phyloP scores from a whole-genome alignment of 2,113 vertebrate species.

The Sylvilagus bachmani region DNA sequence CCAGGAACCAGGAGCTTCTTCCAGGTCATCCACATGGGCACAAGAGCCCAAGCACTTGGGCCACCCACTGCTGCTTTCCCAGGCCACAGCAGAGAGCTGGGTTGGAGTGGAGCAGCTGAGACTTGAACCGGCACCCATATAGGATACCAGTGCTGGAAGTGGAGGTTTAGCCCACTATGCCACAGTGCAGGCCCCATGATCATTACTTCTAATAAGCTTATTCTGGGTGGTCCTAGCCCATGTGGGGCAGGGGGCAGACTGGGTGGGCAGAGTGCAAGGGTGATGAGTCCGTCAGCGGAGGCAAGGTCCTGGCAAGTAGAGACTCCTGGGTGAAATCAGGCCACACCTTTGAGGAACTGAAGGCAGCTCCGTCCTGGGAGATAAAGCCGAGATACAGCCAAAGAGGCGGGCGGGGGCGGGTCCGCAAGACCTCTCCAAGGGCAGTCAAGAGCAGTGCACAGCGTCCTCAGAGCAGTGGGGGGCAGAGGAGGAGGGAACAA shows the following conservation, averaged over 20 bases:
- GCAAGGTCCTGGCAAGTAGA: background rate
- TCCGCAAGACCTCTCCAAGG: background rate
- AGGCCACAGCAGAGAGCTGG: too few relatives aligned
- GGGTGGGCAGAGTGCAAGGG: background rate
- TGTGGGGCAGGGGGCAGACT: too few relatives aligned
- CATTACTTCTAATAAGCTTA: background rate
- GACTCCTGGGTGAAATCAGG: background rate
- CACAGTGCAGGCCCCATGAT: too few relatives aligned
- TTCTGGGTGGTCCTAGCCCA: background rate
- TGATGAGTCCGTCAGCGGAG: background rate
- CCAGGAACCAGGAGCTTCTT: too few relatives aligned
- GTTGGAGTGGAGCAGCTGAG: too few relatives aligned
- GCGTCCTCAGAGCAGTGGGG: background rate
- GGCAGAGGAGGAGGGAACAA: background rate
- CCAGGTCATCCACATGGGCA: too few relatives aligned
- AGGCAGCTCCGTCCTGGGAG: background rate
- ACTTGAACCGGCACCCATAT: too few relatives aligned
- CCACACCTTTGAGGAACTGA: background rate
- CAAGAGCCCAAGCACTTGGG: too few relatives aligned
- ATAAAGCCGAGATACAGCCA: background rate
- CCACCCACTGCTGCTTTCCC: too few relatives aligned
- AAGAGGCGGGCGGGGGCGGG: background rate
- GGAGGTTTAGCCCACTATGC: too few relatives aligned
- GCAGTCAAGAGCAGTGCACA: background rate
- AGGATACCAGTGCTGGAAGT: too few relatives aligned